These are phyloP conservation scores for Saccostrea cuccullata DNA, from an alignment of 1,140 invertebrate species.

Conservation along the genomic window DNA sequence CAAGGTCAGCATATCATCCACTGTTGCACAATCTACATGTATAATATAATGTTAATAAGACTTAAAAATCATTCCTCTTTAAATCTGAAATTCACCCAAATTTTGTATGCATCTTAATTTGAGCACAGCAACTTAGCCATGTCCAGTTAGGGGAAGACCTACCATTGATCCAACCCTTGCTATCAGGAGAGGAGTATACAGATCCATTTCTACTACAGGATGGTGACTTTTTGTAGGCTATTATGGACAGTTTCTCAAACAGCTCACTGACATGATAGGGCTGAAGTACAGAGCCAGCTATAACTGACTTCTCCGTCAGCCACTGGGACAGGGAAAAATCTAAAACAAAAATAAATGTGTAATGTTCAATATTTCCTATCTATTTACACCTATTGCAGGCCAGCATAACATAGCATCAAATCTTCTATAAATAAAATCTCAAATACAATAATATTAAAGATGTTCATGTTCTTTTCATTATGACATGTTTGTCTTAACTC, in stretches of 20 bases:
- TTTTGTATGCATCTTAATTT: not conserved
- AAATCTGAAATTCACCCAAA: too few relatives aligned
- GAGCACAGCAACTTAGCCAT: not conserved
- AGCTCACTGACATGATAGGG: conserved; percentile 25
- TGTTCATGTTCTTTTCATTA: too few relatives aligned
- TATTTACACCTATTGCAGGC: too few relatives aligned
- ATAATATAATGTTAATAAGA: not conserved
- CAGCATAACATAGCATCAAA: too few relatives aligned
- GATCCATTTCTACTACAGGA: conserved; percentile 10
- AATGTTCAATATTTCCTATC: too few relatives aligned
- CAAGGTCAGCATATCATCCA: conserved; percentile 25
- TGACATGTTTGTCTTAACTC: too few relatives aligned
- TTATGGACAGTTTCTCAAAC: conserved; percentile 29
- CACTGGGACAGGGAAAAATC: conserved; percentile 27
- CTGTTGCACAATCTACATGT: conserved; percentile 45
- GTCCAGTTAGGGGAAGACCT: not conserved
- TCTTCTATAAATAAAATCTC: too few relatives aligned
- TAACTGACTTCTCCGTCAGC: conserved; percentile 8
- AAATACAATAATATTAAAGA: too few relatives aligned
- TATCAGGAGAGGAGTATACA: not conserved
- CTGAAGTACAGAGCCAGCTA: not conserved
- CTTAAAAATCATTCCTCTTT: too few relatives aligned
- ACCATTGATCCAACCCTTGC: not conserved
- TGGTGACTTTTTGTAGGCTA: not conserved
- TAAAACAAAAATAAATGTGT: not conserved